Evolutionary conservation across 1,140 invertebrate genomes (phyloP).

Genomic region (Steinernema khuongi): DNA sequence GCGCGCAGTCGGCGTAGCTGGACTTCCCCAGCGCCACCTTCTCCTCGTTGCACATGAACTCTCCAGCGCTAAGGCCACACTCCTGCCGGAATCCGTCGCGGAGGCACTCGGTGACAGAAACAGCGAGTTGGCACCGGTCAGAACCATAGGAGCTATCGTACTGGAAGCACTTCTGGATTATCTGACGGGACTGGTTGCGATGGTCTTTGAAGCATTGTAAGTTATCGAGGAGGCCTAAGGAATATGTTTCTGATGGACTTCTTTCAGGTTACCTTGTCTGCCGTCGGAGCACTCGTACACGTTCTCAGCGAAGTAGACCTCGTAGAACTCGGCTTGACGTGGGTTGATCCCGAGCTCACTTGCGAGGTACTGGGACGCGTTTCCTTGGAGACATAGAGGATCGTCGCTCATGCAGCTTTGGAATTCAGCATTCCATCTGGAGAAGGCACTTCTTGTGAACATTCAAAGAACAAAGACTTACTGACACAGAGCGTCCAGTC

Average conservation of each 20-base stretch:
- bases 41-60: constrained; percentile 11
- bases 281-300: background rate
- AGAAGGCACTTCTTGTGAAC: background rate
- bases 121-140: background rate
- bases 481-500: background rate
- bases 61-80: background rate
- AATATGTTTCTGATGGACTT: background rate
- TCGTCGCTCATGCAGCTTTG: background rate
- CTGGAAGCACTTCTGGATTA: background rate
- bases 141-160: background rate
- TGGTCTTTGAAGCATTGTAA: constrained; percentile 9
- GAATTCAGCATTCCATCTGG: background rate
- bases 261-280: background rate
- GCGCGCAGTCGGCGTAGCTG: background rate
- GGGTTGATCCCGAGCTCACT: background rate
- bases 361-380: background rate
- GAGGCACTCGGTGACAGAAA: background rate
- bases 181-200: background rate
- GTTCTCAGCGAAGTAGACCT: background rate
- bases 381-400: background rate
- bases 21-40: background rate
- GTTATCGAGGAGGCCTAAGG: background rate
- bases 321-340: background rate
- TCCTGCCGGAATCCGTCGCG: background rate
- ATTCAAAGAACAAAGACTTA: background rate